These are phyloP conservation scores for Pimpla rufipes DNA, from an alignment of 2,888 invertebrate genomes.

Conservation along the genomic window DNA sequence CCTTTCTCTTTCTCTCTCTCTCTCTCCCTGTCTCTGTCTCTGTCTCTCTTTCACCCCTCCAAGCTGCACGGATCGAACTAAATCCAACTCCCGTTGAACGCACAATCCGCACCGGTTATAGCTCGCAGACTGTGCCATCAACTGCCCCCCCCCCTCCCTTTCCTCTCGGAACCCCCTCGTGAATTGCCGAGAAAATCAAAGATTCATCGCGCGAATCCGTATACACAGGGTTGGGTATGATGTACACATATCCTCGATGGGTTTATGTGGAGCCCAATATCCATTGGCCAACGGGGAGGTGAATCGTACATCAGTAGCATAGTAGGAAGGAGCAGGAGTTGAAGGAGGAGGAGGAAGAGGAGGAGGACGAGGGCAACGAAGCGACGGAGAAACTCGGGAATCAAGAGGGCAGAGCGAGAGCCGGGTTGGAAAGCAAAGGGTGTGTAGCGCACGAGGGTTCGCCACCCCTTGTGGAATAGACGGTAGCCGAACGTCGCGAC, in stretches of 20 bases:
- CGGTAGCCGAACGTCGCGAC: slow-evolving; percentile 39
- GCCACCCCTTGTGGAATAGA: slow-evolving; percentile 29
- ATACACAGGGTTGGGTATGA: neutral
- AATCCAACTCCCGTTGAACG: slow-evolving; percentile 1
- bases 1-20: neutral
- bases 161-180: too few relatives aligned
- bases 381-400: slow-evolving; percentile 28
- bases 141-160: neutral
- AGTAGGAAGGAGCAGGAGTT: neutral
- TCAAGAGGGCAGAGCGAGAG: slow-evolving; percentile 10
- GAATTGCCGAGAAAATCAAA: slow-evolving; percentile 55
- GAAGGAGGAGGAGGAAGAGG: neutral
- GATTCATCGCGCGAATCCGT: slow-evolving; percentile 53
- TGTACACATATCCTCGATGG: slow-evolving; percentile 5
- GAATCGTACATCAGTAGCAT: slow-evolving; percentile 13
- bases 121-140: slow-evolving; percentile 31
- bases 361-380: slow-evolving; percentile 6
- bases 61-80: slow-evolving; percentile 12
- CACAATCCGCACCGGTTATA: neutral
- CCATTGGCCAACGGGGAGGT: neutral
- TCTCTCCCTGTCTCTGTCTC: too few relatives aligned
- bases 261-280: neutral
- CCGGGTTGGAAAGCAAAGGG: neutral
- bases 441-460: slow-evolving; percentile 3
- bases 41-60: neutral